phyloP scores from a whole-genome alignment of 2,888 invertebrate species.

The Torymus texanus region DNA sequence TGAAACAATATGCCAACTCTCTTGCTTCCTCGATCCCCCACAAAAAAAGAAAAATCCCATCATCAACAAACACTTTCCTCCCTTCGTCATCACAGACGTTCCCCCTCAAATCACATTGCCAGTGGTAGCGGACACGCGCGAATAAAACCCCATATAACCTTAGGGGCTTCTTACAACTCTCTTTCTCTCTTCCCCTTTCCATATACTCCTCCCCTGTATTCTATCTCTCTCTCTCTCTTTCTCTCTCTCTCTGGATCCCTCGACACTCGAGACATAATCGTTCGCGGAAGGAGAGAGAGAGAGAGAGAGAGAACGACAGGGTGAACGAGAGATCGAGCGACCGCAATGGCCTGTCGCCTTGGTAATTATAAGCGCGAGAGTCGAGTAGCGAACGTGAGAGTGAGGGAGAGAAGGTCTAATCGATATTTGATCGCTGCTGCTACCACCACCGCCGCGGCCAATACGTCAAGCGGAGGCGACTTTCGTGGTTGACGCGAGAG shows the following conservation, averaged over 20 bases:
- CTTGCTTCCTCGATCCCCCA: too few species aligned
- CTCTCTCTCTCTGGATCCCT: constrained; percentile 1
- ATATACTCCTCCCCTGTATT: not conserved
- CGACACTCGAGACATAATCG: constrained; percentile 36
- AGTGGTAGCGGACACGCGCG: not conserved
- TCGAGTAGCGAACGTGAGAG: too few species aligned
- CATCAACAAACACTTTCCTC: too few species aligned
- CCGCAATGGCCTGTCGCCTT: constrained; percentile 53
- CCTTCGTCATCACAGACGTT: too few species aligned
- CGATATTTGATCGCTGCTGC: constrained; percentile 34
- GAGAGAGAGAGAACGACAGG: not conserved
- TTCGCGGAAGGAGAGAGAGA: constrained; percentile 1
- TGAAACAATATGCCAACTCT: too few species aligned
- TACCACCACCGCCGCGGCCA: constrained; percentile 11
- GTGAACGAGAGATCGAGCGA: constrained; percentile 4
- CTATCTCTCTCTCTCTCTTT: too few species aligned
- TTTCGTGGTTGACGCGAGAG: constrained; percentile 37
- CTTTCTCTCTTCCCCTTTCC: not conserved
- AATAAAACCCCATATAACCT: not conserved
- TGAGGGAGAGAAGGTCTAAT: not conserved
- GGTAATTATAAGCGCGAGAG: constrained; percentile 44
- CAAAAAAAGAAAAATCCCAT: too few species aligned
- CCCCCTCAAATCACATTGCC: too few species aligned
- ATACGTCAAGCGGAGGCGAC: constrained; percentile 32
- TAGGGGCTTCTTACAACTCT: too few species aligned